Conservation (phyloP, 1,140 invertebrate species). For the Babylonia areolata region DNA sequence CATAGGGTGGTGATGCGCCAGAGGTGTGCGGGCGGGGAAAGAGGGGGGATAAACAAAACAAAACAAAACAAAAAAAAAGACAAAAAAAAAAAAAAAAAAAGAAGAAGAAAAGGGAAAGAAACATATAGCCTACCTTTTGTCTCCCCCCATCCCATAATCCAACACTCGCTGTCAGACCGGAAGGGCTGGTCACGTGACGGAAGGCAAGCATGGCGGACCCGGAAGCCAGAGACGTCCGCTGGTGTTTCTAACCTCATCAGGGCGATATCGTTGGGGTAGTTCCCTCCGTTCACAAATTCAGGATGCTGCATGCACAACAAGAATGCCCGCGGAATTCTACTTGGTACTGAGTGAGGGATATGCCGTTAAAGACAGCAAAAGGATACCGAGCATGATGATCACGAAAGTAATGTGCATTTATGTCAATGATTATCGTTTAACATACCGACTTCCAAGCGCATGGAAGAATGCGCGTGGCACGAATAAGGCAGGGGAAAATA, state of each 20-base stretch:
- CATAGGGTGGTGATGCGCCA: too few relatives aligned
- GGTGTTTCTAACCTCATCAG: constrained; percentile 56
- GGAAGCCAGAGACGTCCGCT: constrained; percentile 52
- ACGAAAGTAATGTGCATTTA: neutral
- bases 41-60: too few relatives aligned
- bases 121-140: too few relatives aligned
- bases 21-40: too few relatives aligned
- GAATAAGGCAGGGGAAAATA: too few relatives aligned
- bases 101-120: too few relatives aligned
- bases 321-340: too few relatives aligned
- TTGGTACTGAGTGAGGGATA: neutral
- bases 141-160: constrained; percentile 70
- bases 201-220: constrained; percentile 60
- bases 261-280: constrained; percentile 69
- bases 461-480: too few relatives aligned
- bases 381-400: neutral
- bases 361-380: neutral
- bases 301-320: constrained; percentile 54
- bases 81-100: too few relatives aligned
- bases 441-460: too few relatives aligned
- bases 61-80: too few relatives aligned
- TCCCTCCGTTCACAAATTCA: constrained; percentile 56
- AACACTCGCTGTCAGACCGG: constrained; percentile 56
- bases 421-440: neutral
- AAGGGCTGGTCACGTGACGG: constrained; percentile 48